A percentile compares a stretch with the other conserved stretches of the same genome.
These are phyloP conservation scores for Eupithecia centaureata DNA, from an alignment of 2,888 invertebrate species.

Conservation along the genomic window DNA sequence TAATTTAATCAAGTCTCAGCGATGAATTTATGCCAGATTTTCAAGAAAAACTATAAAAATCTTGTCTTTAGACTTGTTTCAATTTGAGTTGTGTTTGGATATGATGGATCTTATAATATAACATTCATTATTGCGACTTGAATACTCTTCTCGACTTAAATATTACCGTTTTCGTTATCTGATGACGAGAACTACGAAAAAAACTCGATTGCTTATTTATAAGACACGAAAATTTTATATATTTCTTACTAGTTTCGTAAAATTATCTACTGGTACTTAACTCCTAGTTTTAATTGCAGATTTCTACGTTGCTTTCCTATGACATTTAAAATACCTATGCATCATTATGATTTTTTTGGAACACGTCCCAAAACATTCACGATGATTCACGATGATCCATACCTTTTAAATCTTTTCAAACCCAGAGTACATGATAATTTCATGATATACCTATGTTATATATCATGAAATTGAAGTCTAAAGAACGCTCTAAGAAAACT, in stretches of 20 bases:
- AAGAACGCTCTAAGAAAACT: neutral
- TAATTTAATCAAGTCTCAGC: too few relatives aligned
- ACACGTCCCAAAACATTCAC: neutral
- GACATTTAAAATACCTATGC: neutral
- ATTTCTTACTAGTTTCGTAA: neutral
- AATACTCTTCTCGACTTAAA: neutral
- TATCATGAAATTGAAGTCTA: neutral
- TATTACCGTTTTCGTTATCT: neutral
- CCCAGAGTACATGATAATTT: too few relatives aligned
- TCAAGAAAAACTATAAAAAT: too few relatives aligned
- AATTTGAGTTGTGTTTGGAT: too few relatives aligned
- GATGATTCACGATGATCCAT: too few relatives aligned
- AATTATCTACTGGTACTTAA: neutral
- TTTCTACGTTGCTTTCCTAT: neutral
- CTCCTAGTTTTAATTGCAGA: neutral
- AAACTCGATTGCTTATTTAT: neutral
- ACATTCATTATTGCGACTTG: neutral
- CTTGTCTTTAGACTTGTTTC: too few relatives aligned
- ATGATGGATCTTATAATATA: too few relatives aligned
- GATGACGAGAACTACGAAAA: neutral
- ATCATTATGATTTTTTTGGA: neutral
- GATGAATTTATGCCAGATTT: too few relatives aligned
- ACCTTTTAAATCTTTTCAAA: neutral
- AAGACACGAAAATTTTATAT: constrained; percentile 1
- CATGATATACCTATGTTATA: too few relatives aligned